Conservation (phyloP, 1,140 invertebrate genomes). For the Saccostrea glomerata region DNA sequence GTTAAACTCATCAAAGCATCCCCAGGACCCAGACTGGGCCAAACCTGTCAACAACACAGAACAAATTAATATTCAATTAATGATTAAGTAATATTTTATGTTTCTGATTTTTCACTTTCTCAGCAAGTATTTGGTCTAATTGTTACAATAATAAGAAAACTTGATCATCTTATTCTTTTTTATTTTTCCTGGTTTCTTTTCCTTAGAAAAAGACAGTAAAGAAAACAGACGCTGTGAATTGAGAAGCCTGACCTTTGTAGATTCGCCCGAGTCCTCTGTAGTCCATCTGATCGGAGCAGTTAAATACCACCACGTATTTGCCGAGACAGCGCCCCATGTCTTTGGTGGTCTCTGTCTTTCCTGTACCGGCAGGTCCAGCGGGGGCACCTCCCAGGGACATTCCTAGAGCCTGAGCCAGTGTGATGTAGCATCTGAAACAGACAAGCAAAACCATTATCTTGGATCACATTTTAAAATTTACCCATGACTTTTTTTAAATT, state of each 20-base stretch:
- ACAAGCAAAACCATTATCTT: not conserved
- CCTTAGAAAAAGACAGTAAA: not conserved
- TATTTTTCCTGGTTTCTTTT: not conserved
- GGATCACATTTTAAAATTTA: too few relatives aligned
- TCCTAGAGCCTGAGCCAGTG: conserved; percentile 94
- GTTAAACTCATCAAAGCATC: conserved; percentile 98
- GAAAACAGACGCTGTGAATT: not conserved
- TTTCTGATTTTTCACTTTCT: too few relatives aligned
- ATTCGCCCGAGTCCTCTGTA: conserved; percentile 94
- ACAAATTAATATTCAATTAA: too few relatives aligned
- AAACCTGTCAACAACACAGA: conserved; percentile 83
- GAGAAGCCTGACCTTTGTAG: conserved; percentile 86
- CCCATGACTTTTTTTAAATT: too few relatives aligned
- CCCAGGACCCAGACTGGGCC: conserved; percentile 97
- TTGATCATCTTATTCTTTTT: too few relatives aligned
- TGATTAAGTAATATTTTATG: too few relatives aligned
- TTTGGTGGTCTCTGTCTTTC: conserved; percentile 98
- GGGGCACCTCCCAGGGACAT: conserved; percentile 98
- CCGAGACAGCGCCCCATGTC: conserved; percentile 98
- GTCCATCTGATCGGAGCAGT: conserved; percentile 99
- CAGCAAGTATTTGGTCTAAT: too few relatives aligned
- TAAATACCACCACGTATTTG: conserved; percentile 98
- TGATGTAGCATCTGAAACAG: conserved; percentile 93
- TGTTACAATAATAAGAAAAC: too few relatives aligned
- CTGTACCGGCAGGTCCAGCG: conserved; percentile 96